phyloP scores from a whole-genome alignment of 2,888 invertebrate genomes.

The Brachylomia viminalis region DNA sequence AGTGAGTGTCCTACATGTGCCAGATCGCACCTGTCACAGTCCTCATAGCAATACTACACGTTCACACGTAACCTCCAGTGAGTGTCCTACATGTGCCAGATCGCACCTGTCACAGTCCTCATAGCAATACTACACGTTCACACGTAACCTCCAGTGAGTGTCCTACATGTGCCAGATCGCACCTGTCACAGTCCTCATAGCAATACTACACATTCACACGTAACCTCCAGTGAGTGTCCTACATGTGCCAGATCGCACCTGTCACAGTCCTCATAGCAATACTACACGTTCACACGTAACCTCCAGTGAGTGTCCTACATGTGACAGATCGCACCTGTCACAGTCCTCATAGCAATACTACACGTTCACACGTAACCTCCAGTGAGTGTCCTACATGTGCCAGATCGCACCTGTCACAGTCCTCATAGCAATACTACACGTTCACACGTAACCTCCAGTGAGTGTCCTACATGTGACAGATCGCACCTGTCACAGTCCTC shows the following conservation, averaged over 20 bases:
- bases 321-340: constrained; percentile 32
- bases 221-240: constrained; percentile 18
- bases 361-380: constrained; percentile 41
- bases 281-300: constrained; percentile 37
- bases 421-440: constrained; percentile 31
- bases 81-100: constrained; percentile 8
- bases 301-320: not conserved
- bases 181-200: constrained; percentile 30
- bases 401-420: constrained; percentile 26
- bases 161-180: constrained; percentile 14
- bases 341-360: constrained; percentile 20
- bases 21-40: constrained; percentile 26
- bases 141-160: constrained; percentile 27
- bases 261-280: constrained; percentile 27
- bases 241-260: constrained; percentile 24
- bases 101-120: constrained; percentile 28
- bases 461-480: constrained; percentile 10
- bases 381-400: not conserved
- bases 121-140: constrained; percentile 29
- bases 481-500: constrained; percentile 28
- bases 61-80: constrained; percentile 33
- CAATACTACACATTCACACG: constrained; percentile 29
- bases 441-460: constrained; percentile 33
- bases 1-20: not conserved
- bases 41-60: constrained; percentile 31